These are phyloP conservation scores for Pseudococcus jackbeardsleyi DNA, from an alignment of 2,888 invertebrate genomes.

Conservation along the genomic window DNA sequence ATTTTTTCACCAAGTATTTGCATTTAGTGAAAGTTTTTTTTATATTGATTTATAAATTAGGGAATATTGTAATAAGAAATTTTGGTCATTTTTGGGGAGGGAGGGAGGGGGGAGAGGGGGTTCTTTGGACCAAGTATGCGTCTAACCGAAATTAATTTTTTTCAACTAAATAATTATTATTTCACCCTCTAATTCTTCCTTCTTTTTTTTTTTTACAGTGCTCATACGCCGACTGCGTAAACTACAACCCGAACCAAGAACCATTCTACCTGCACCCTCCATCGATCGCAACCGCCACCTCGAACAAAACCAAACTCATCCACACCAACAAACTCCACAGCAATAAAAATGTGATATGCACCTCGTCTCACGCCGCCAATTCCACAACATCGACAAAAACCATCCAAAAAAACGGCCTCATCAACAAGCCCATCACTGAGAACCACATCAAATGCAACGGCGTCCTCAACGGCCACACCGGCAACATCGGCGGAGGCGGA, in stretches of 20 bases:
- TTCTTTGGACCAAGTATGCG: no score
- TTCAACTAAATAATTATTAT: background rate
- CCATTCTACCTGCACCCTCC: constrained; percentile 86
- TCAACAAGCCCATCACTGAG: constrained; percentile 54
- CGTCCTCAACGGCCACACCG: background rate
- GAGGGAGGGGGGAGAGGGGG: no score
- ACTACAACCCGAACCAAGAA: constrained; percentile 73
- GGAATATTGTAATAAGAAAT: no score
- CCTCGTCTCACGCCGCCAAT: constrained; percentile 22
- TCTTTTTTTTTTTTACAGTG: constrained; percentile 71
- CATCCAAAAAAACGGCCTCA: constrained; percentile 69
- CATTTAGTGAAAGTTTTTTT: no score
- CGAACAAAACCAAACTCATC: constrained; percentile 70
- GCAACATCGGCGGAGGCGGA: background rate
- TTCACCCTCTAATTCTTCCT: no score
- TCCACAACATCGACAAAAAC: background rate
- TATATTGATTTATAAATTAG: no score
- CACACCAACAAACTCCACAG: constrained; percentile 66
- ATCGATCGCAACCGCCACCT: constrained; percentile 69
- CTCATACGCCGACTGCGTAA: constrained; percentile 74
- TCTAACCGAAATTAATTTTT: background rate
- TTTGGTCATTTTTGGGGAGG: no score
- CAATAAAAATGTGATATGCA: constrained; percentile 47
- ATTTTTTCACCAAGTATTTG: no score
- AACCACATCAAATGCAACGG: constrained; percentile 69